Evolutionary conservation across 2,888 invertebrate species (phyloP).

Genomic region (Yponomeuta sedellus): DNA sequence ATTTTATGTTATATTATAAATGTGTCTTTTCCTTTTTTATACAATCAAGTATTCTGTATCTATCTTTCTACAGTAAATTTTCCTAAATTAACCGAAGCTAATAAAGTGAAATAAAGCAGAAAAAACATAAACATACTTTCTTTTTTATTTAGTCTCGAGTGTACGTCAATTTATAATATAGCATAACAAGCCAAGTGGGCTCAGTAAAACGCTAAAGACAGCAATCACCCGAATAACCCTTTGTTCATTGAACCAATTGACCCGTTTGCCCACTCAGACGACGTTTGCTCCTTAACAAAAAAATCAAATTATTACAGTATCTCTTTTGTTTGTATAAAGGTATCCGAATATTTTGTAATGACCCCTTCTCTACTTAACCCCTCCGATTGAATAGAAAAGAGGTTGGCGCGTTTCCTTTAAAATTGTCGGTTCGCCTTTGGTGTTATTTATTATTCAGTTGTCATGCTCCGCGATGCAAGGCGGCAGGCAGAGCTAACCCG

Average conservation of each 20-base stretch:
- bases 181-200: neutral
- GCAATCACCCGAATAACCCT: slow-evolving; percentile 1
- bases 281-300: neutral
- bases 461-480: slow-evolving; percentile 39
- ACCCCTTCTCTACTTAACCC: no score
- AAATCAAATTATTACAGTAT: neutral
- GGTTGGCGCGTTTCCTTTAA: neutral
- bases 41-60: no score
- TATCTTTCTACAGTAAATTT: no score
- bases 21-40: no score
- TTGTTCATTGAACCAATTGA: slow-evolving; percentile 8
- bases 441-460: slow-evolving; percentile 38
- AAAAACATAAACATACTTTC: no score
- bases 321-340: neutral
- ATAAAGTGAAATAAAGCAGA: no score
- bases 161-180: neutral
- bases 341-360: no score
- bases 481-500: slow-evolving; percentile 45
- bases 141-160: no score
- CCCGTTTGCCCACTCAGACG: neutral
- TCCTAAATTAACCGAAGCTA: no score
- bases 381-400: slow-evolving; percentile 1
- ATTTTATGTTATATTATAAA: no score
- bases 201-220: neutral
- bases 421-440: slow-evolving; percentile 1